Base-by-base conservation (phyloP, 2,797 vertebrate species). In the Hyperoplus immaculatus region DNA sequence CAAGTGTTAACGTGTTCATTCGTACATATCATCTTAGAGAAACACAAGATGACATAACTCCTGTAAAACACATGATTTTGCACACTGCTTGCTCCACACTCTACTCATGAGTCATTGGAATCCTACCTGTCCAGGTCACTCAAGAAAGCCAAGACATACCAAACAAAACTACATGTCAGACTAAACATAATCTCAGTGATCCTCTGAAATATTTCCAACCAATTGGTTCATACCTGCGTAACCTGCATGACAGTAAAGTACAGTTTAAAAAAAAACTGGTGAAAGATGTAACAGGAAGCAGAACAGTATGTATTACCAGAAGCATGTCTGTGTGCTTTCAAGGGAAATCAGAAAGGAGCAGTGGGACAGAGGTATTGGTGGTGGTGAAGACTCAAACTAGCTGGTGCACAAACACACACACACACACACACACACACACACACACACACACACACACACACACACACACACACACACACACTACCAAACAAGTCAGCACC, bases 321-420 rank as follows among this genome's bases (percentile, higher is more conserved):
- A 87, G 51, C 83, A 82, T 66, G 64, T 14, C 11, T 72, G 72
- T 55, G 45, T 78, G 69, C 83, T 88, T 90, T 85, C 54, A 83
- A 63, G 84, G 77, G 76, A 88, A 90, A 85, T 87, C 78, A 80
- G 72, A 80, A 57, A 69, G 11, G 58, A 65, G 56, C 10, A 69
- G 61, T 4, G 4, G 73, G 64, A 65, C 6, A 5, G 62, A 8
- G 53, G 66, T 77, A 50, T 68, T 47, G 43, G 51, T 51, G 42
- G 61, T 58, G 58, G 58, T 70, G 38, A 46, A 42, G 69, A 53
- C 53, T 57, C 61, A 72, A 45, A 77, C 69, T 72, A 60, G 76
- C 51, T 79, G 70, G 29, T 29, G 29, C 29, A 29, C 29, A 29
- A 29, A 29, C 41, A 46, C 29, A 29, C 29, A 29, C 29, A 29